These are phyloP conservation scores for Corynorhinus townsendii DNA, from an alignment of 2,113 vertebrate species.

Conservation along the genomic window DNA sequence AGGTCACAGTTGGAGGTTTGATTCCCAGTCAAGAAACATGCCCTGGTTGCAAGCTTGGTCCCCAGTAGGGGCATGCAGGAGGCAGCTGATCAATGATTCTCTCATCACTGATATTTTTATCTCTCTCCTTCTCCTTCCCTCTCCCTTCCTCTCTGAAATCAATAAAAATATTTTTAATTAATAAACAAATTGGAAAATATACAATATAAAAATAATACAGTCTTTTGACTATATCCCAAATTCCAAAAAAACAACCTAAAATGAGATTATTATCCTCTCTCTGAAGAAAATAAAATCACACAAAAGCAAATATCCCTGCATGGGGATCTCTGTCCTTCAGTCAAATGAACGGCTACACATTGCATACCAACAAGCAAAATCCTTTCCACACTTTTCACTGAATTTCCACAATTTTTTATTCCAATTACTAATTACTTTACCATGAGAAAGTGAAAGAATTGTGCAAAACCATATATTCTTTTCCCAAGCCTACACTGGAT, in stretches of 20 bases:
- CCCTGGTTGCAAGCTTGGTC: too few relatives aligned
- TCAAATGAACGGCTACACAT: background rate
- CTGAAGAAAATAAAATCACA: constrained; percentile 1
- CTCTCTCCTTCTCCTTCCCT: too few relatives aligned
- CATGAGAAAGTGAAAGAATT: constrained; percentile 43
- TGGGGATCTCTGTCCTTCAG: background rate
- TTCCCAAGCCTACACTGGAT: constrained; percentile 35
- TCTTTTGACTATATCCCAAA: background rate
- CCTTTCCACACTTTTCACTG: background rate
- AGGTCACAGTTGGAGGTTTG: too few relatives aligned
- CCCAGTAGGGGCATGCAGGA: too few relatives aligned
- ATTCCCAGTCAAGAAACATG: too few relatives aligned
- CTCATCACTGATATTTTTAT: too few relatives aligned
- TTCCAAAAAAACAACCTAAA: constrained; percentile 13
- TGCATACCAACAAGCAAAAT: background rate
- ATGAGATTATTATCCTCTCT: background rate
- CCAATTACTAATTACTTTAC: background rate
- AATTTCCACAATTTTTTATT: background rate
- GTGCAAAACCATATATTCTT: constrained; percentile 52
- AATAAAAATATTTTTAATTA: too few relatives aligned
- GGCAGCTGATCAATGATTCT: too few relatives aligned
- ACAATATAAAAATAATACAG: background rate
- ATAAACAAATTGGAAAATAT: background rate
- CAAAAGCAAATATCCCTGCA: background rate
- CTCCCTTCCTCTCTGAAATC: too few relatives aligned